Base-by-base conservation (phyloP, 2,113 vertebrate species). In the Oreotrochilus melanogaster region DNA sequence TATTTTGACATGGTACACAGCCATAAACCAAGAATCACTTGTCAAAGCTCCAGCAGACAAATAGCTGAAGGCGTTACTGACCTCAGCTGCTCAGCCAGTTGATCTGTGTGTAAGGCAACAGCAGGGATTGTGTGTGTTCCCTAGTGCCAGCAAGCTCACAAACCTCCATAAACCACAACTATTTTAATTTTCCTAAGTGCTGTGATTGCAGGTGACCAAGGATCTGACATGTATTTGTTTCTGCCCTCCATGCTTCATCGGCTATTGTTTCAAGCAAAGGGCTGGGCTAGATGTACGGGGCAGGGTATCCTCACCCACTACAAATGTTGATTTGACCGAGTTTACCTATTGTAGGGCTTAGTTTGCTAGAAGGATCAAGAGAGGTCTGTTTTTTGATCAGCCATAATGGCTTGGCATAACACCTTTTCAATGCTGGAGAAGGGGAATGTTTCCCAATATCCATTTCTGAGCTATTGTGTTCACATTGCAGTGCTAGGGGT, bases 1-100 rank as follows among this genome's bases (percentile, higher is more conserved):
- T 37, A 92, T 95, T 97, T 92, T 95, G 94, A 91, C 88, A 73
- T 51, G 94, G 60, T 93, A 93, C 79, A n/a, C 64, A 87, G 78
- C 81, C 62, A 70, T 93, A 89, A 94, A 85, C 76, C 57, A 87
- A 93, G 73, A 97, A 78, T 35, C 76, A 83, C 83, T 96, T 96
- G 88, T 73, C 85, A 89, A 42, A 45, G 57, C 70, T 92, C 54
- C 78, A 93, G 81, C 45, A 94, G 87, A 82, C 62, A 93, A 90
- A 89, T 82, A 82, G 62, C 90, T 88, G 53, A 69, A 83, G 90
- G 90, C 15, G 0, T 65, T 90, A 50, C 22, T 66, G 74, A 86
- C 88, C 82, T 88, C 66, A 54, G 1, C 35, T 83, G 58, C 70
- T 92, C 70, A 72, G 74, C 37, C 50, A 30, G 43, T 57, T 75